phyloP scores from a whole-genome alignment of 2,888 invertebrate species.

The Sphinx pinastri region DNA sequence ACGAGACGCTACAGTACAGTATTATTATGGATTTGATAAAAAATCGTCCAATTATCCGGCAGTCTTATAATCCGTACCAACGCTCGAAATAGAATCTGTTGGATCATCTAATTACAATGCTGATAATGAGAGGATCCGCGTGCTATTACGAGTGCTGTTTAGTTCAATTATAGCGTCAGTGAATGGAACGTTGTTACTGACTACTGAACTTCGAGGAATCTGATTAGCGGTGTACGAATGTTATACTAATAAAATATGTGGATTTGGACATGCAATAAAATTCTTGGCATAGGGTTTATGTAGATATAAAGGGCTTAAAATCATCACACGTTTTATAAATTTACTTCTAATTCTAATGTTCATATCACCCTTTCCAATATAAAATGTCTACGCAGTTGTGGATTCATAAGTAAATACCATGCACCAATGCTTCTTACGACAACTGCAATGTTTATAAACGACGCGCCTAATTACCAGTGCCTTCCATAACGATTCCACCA shows the following conservation, averaged over 20 bases:
- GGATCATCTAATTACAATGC: neutral
- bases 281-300: too few relatives aligned
- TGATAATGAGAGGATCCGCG: neutral
- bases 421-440: too few relatives aligned
- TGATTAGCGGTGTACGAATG: neutral
- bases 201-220: neutral
- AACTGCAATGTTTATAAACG: too few relatives aligned
- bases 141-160: neutral
- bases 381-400: too few relatives aligned
- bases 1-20: too few relatives aligned
- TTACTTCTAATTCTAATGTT: too few relatives aligned
- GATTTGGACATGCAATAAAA: neutral
- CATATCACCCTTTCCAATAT: neutral
- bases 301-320: too few relatives aligned
- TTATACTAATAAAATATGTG: neutral
- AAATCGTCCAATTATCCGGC: neutral
- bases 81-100: neutral
- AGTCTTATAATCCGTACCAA: neutral
- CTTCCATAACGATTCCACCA: too few relatives aligned
- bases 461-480: neutral
- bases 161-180: neutral
- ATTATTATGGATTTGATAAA: too few relatives aligned
- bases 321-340: too few relatives aligned
- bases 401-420: too few relatives aligned
- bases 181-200: conserved; percentile 1